These are phyloP conservation scores for Drosophila nigricruria DNA, from an alignment of 2,888 invertebrate species.

Conservation along the genomic window DNA sequence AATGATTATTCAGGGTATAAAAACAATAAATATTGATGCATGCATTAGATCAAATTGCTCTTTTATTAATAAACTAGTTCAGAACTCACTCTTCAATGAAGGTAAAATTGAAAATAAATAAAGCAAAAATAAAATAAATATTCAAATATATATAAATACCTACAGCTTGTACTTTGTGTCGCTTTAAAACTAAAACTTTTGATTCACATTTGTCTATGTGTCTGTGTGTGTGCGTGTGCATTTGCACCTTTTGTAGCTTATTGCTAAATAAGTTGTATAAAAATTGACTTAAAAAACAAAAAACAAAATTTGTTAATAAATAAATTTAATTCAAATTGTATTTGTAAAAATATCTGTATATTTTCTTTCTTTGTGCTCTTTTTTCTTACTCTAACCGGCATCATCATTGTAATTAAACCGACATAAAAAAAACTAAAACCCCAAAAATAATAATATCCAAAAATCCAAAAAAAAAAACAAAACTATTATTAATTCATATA, in stretches of 20 bases:
- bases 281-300: constrained; percentile 9
- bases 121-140: not conserved
- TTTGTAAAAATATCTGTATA: constrained; percentile 69
- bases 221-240: constrained; percentile 21
- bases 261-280: constrained; percentile 22
- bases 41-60: not conserved
- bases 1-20: not conserved
- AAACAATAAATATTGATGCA: not conserved
- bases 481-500: constrained; percentile 7
- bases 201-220: constrained; percentile 20
- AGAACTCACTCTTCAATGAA: not conserved
- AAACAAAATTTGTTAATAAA: constrained; percentile 24
- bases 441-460: constrained; percentile 28
- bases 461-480: constrained; percentile 22
- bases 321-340: constrained; percentile 51
- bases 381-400: constrained; percentile 59
- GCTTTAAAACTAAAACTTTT: constrained; percentile 13
- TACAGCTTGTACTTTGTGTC: constrained; percentile 50
- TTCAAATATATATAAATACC: not conserved
- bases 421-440: constrained; percentile 26
- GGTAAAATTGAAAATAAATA: not conserved
- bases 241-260: constrained; percentile 33
- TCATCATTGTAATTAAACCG: constrained; percentile 59
- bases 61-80: not conserved
- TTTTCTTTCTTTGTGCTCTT: constrained; percentile 74